phyloP scores from a whole-genome alignment of 2,888 invertebrate genomes.

The Aquatica leii region DNA sequence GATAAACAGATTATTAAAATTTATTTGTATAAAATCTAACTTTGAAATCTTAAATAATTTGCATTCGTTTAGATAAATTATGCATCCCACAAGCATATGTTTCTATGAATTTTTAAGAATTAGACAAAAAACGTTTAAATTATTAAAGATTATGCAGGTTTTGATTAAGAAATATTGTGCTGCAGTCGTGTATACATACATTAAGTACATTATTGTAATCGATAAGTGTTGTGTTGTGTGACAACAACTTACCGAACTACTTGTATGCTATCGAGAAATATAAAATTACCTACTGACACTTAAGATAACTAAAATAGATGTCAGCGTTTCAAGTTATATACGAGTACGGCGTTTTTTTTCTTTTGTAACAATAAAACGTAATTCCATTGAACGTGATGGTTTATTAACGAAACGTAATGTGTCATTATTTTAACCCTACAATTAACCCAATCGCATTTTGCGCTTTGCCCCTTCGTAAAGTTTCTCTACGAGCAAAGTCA shows the following conservation, averaged over 20 bases:
- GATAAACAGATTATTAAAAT: too few species aligned
- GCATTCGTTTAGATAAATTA: too few species aligned
- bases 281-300: constrained; percentile 1
- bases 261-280: background rate
- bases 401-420: constrained; percentile 23
- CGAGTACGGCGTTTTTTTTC: background rate
- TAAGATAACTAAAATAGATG: background rate
- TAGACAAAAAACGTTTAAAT: background rate
- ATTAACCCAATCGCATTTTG: constrained; percentile 22
- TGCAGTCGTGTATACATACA: background rate
- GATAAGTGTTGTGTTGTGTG: background rate
- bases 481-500: constrained; percentile 17
- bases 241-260: background rate
- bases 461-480: constrained; percentile 20
- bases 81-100: too few species aligned
- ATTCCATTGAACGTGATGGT: constrained; percentile 13
- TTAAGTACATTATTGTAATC: constrained; percentile 7
- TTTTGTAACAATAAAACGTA: constrained; percentile 13
- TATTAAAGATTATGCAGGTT: background rate
- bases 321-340: background rate
- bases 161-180: constrained; percentile 6
- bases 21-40: too few species aligned
- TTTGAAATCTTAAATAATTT: too few species aligned
- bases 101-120: too few species aligned
- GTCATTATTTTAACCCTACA: constrained; percentile 23